phyloP scores from a whole-genome alignment of 2,888 invertebrate genomes.

The Galerucella nymphaeae region DNA sequence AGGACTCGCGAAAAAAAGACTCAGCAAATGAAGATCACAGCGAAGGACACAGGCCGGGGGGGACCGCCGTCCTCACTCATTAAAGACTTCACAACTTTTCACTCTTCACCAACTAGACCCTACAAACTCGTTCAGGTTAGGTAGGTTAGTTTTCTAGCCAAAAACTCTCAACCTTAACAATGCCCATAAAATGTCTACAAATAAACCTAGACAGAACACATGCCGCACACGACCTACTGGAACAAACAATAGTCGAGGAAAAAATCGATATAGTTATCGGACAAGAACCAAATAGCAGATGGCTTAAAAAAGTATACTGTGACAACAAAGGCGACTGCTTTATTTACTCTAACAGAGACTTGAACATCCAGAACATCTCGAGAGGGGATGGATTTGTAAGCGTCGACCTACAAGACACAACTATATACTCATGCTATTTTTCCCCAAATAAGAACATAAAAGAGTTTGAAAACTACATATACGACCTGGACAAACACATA shows the following conservation, averaged over 20 bases:
- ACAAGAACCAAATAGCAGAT: conserved; percentile 37
- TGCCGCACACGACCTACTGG: conserved; percentile 31
- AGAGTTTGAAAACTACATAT: conserved; percentile 33
- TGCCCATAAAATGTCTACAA: conserved; percentile 29
- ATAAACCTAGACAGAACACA: conserved; percentile 33
- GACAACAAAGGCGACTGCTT: conserved; percentile 25
- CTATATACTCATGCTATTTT: conserved; percentile 33
- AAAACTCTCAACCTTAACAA: neutral
- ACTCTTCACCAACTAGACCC: too few relatives aligned
- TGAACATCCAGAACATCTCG: neutral
- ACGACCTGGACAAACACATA: conserved; percentile 25
- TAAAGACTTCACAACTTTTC: too few relatives aligned
- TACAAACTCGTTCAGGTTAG: too few relatives aligned
- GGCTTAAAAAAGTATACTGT: neutral
- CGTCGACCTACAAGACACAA: conserved; percentile 13
- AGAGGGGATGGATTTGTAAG: conserved; percentile 19
- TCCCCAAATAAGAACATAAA: conserved; percentile 34
- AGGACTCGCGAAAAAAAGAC: too few relatives aligned
- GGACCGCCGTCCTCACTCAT: too few relatives aligned
- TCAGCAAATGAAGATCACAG: too few relatives aligned
- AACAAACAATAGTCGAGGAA: conserved; percentile 19
- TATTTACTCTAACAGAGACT: neutral
- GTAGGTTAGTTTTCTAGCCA: too few relatives aligned
- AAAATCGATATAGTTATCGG: conserved; percentile 31
- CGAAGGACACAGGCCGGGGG: too few relatives aligned